phyloP scores from a whole-genome alignment of 2,797 vertebrate genomes.

The Propithecus perrieri region DNA sequence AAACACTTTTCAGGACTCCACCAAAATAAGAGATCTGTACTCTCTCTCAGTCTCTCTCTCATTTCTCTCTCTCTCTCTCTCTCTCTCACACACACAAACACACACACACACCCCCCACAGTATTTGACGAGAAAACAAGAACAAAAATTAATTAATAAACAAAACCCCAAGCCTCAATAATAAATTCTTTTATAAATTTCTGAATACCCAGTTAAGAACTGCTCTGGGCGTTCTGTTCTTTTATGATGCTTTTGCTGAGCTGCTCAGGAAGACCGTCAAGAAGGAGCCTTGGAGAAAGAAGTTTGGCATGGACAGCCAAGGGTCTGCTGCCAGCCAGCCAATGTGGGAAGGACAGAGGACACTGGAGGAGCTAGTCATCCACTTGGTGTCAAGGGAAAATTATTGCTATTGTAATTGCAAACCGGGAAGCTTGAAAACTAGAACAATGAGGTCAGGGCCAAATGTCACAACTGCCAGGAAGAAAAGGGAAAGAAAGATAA shows the following conservation, averaged over 20 bases:
- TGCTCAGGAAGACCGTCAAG: constrained; percentile 56
- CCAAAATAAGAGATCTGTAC: background rate
- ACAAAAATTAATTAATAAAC: constrained; percentile 65
- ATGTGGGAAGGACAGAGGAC: constrained; percentile 1
- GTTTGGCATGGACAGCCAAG: constrained; percentile 23
- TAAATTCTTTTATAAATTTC: constrained; percentile 55
- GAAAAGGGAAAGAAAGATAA: constrained; percentile 44
- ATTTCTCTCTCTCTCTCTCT: too few species aligned
- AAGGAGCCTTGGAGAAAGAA: constrained; percentile 50
- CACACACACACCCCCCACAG: background rate
- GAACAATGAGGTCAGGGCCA: constrained; percentile 52
- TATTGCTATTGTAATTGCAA: constrained; percentile 67
- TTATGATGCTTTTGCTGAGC: constrained; percentile 62
- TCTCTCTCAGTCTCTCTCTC: background rate
- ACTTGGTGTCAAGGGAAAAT: constrained; percentile 60
- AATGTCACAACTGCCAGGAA: constrained; percentile 44
- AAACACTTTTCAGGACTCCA: constrained; percentile 36
- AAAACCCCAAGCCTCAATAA: constrained; percentile 29
- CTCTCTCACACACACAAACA: too few species aligned
- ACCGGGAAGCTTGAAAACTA: constrained; percentile 57
- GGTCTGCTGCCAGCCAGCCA: constrained; percentile 26
- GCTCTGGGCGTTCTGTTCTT: constrained; percentile 35
- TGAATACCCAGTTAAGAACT: constrained; percentile 56
- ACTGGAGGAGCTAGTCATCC: constrained; percentile 33
- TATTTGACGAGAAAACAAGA: constrained; percentile 41